A percentile compares a stretch with the other conserved stretches of the same genome.
phyloP scores from a whole-genome alignment of 2,113 vertebrate genomes.

The Equus quagga region DNA sequence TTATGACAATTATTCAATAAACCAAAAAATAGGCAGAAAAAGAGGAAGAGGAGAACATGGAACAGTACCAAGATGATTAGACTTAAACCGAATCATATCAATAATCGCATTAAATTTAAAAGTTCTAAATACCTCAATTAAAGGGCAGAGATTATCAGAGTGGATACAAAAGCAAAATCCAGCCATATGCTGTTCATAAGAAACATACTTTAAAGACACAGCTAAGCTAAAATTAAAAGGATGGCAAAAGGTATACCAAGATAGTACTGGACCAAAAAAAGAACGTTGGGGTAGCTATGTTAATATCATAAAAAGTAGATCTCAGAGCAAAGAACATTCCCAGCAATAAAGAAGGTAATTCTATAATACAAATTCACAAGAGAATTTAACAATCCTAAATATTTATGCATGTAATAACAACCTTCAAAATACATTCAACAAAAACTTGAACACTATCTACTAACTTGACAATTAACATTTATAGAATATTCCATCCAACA shows the following conservation, averaged over 20 bases:
- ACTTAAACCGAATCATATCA: not conserved
- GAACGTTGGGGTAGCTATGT: not conserved
- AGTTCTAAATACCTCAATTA: not conserved
- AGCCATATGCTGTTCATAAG: not conserved
- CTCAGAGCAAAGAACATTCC: not conserved
- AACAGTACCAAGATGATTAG: not conserved
- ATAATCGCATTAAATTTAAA: slow-evolving; percentile 10
- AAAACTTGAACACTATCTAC: not conserved
- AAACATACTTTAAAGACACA: not conserved
- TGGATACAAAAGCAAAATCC: not conserved
- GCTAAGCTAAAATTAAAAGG: not conserved
- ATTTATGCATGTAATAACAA: not conserved
- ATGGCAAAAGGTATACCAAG: not conserved
- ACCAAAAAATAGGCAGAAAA: not conserved
- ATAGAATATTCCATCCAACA: not conserved
- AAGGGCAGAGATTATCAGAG: slow-evolving; percentile 15
- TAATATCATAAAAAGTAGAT: not conserved
- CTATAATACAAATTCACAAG: not conserved
- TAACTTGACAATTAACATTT: not conserved
- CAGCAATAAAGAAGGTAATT: not conserved
- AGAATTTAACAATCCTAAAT: not conserved
- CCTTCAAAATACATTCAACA: not conserved
- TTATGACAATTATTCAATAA: not conserved
- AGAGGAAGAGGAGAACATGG: not conserved
- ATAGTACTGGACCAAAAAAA: not conserved